Base-by-base conservation (phyloP, 2,113 vertebrate genomes). In the Oryzias curvinotus region DNA sequence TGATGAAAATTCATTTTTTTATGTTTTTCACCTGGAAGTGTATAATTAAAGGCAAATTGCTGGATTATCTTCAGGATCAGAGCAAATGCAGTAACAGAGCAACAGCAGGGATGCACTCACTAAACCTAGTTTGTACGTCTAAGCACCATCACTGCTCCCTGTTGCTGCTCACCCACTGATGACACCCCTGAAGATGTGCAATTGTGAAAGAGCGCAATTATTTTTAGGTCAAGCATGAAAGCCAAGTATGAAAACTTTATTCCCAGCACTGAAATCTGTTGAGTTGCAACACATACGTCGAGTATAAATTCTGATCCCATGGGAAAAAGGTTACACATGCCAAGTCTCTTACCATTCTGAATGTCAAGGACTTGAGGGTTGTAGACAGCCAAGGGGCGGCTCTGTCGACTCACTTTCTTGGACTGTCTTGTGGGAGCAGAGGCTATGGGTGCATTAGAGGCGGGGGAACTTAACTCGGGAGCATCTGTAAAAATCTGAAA, bases 361-460 rank as follows among this genome's bases (percentile, higher is more conserved):
- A 97, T 89, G 83, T 98, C 94, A 53, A 96, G 88, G 72, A 92
- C 93, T 77, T 90, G 85, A 15, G 96, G 94, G 85, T 99, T 98
- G 90, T 98, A 99, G 61, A 98, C 96, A 59, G 96, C 96, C 82
- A 98, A 81, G 0, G 97, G 97, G 72, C 96, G 93, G 87, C 88
- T 96, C 71, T 89, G 94, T 70, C 95, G 93, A 69, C 82, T 93
- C 72, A 90, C 88, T 87, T 94, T 94, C 91, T 95, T 96, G 42
- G 95, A 95, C 69, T 94, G 95, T 81, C 96, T 92, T 54, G 96
- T 94, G 61, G 95, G 95, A 66, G 94, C 95, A 46, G 91, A 93
- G 73, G 95, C 91, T 68, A 87, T 68, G 48, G 91, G 84, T 60
- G 81, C 81, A 64, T 92, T 79, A 77, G 83, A 65, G 68, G 82